A percentile compares a stretch with the other conserved stretches of the same genome.
phyloP scores from a whole-genome alignment of 1,140 invertebrate species.

The Mesaphorura yosii region DNA sequence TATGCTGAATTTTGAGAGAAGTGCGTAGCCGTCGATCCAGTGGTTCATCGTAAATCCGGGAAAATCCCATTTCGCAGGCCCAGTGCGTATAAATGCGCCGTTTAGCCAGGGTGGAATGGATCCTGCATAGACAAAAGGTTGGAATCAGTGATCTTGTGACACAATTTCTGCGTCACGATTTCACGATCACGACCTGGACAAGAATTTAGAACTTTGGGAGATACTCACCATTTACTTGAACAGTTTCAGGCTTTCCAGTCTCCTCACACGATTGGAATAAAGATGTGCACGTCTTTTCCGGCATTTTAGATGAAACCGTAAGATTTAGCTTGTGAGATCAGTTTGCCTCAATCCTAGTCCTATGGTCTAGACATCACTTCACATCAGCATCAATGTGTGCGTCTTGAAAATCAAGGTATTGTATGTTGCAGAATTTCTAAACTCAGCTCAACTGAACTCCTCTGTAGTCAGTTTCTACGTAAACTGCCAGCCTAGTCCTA shows the following conservation, averaged over 20 bases:
- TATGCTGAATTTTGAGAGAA: slow-evolving; percentile 36
- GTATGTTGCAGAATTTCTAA: no score
- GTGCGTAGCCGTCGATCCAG: slow-evolving; percentile 30
- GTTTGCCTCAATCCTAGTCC: no score
- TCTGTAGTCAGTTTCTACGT: no score
- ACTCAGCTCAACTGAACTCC: no score
- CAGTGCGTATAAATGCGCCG: slow-evolving; percentile 9
- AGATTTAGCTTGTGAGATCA: no score
- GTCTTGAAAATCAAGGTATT: no score
- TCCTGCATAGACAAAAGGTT: not conserved
- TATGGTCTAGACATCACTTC: no score
- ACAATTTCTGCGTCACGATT: not conserved
- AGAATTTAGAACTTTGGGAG: not conserved
- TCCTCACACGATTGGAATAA: slow-evolving; percentile 14
- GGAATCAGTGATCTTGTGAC: not conserved
- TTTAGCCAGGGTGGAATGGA: slow-evolving; percentile 9
- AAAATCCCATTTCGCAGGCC: slow-evolving; percentile 18
- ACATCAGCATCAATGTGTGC: no score
- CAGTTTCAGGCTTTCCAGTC: slow-evolving; percentile 13
- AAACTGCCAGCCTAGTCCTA: no score
- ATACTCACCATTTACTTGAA: slow-evolving; percentile 18
- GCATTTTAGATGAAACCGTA: no score
- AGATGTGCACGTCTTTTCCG: slow-evolving; percentile 2
- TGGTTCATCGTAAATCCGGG: slow-evolving; percentile 27
- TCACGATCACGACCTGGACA: not conserved